Evolutionary conservation across 2,888 invertebrate species (phyloP), one percentile per base, ranked within the genome.

Genomic region (Caenorhabditis sinica): DNA sequence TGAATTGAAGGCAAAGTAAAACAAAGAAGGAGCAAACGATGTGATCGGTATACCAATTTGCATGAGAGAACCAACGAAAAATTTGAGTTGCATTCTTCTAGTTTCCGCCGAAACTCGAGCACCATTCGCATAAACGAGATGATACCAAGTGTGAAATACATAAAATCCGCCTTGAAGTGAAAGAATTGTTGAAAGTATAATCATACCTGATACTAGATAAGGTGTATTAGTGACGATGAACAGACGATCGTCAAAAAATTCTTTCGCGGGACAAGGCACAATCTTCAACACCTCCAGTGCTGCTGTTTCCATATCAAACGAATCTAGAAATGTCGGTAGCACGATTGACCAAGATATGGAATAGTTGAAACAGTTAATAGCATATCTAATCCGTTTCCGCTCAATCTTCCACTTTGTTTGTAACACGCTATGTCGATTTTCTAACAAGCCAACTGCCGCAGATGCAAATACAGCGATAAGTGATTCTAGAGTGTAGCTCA

Each of bases 341-440:
- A 66, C 20, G 13, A 36, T 20, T 1, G 40, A n/a, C 5, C 5
- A 36, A 0, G 66, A 56, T 0, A 75, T 33, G 0, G 9, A n/a
- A n/a, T 75, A 75, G 45, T 75, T 66, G 36, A 75, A 40, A 15
- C 36, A 8, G 36, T 75, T 53, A 13, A 58, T 1, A 11, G 40
- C 3, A 4, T 53, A 8, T 9, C 75, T 33, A 17, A 66, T 23
- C 75, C 75, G 66, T 8, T 9, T 43, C 13, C 25, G 25, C 2
- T 28, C 1, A n/a, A 75, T 56, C 25, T 66, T 63, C 43, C 40
- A 66, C 45, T 56, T 66, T 13, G 75, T 75, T 8, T 56, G 43
- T 13, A 75, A 23, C 30, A 36, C 11, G 6, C 40, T 66, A 13
- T 66, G 66, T 11, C 75, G 75, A 30, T 75, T 75, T 33, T 75